A percentile compares a stretch with the other conserved stretches of the same genome.
These are phyloP conservation scores for Cettia cetti DNA, from an alignment of 2,113 vertebrate species.

Conservation along the genomic window DNA sequence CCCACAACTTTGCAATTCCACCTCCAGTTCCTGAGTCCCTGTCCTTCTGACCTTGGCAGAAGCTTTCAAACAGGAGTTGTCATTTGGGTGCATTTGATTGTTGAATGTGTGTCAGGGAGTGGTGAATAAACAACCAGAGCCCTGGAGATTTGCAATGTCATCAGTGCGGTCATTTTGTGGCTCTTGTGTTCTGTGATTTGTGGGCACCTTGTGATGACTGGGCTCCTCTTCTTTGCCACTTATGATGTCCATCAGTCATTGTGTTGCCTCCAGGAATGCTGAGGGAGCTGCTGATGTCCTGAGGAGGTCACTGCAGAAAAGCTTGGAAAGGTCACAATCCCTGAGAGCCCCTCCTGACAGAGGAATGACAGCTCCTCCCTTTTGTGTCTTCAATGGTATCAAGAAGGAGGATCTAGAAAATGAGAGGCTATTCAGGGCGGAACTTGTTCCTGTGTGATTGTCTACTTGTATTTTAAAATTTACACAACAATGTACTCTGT, in stretches of 20 bases:
- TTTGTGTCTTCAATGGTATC: background rate
- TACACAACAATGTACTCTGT: too few species aligned
- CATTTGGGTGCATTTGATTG: too few species aligned
- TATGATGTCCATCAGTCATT: background rate
- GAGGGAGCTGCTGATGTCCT: background rate
- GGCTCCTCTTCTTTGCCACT: background rate
- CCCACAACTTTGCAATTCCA: too few species aligned
- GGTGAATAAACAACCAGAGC: background rate
- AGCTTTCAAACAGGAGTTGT: too few species aligned
- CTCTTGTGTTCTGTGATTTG: rapidly evolving
- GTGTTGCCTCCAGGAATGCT: background rate
- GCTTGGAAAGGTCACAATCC: rapidly evolving
- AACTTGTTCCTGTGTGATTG: background rate
- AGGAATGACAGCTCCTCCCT: background rate
- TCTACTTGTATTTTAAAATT: background rate
- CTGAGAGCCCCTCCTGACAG: rapidly evolving
- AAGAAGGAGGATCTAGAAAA: background rate
- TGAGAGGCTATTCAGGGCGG: rapidly evolving
- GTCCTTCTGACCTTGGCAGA: background rate
- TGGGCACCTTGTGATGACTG: background rate
- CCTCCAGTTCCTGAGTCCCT: too few species aligned
- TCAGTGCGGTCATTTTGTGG: background rate
- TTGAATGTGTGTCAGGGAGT: rapidly evolving
- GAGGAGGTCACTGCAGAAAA: too few species aligned
- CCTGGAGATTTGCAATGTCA: background rate